A percentile compares a stretch with the other conserved stretches of the same genome.
phyloP scores from a whole-genome alignment of 2,797 vertebrate genomes.

The Sebastolobus altivelis region DNA sequence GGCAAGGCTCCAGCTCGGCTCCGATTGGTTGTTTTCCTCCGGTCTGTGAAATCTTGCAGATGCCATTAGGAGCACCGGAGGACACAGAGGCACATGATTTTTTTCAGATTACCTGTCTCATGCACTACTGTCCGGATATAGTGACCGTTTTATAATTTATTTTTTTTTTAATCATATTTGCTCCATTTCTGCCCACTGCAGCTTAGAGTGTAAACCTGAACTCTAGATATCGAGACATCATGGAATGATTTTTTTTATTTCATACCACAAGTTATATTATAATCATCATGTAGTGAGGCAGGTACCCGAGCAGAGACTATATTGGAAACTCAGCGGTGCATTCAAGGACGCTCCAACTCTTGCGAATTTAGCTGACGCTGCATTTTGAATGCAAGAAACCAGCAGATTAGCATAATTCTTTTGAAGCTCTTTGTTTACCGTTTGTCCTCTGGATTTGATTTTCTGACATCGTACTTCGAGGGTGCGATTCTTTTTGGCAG shows the following conservation, averaged over 20 bases:
- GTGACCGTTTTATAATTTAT: too few relatives aligned
- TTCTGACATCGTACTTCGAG: neutral
- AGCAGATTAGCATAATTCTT: conserved; percentile 1
- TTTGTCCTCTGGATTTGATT: neutral
- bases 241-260: neutral
- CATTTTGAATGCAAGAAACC: neutral
- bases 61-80: too few relatives aligned
- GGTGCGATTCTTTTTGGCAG: neutral
- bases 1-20: too few relatives aligned
- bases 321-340: neutral
- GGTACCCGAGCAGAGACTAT: neutral
- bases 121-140: too few relatives aligned
- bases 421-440: neutral
- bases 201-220: neutral
- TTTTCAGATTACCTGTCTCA: too few relatives aligned
- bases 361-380: neutral
- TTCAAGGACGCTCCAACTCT: neutral
- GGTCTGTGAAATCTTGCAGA: too few relatives aligned
- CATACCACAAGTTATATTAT: neutral
- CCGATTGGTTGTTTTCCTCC: too few relatives aligned
- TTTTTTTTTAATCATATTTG: neutral
- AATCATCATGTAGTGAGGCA: neutral
- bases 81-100: too few relatives aligned
- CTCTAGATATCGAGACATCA: neutral
- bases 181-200: neutral